phyloP scores from a whole-genome alignment of 1,140 invertebrate genomes.

The Nixonia krombeini region DNA sequence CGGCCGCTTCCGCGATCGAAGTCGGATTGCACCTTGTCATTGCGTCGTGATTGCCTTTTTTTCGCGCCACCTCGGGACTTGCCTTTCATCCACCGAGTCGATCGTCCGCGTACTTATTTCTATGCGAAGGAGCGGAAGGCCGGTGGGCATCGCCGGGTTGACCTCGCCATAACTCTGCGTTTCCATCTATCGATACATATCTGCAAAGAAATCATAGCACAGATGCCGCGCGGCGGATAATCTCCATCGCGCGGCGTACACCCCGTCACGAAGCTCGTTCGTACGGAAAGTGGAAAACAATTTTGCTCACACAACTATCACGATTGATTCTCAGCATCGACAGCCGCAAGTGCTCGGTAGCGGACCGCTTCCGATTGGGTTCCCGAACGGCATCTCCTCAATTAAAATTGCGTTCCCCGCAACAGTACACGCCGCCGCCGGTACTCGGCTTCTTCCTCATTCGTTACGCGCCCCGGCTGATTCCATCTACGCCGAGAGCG shows the following conservation, averaged over 20 bases:
- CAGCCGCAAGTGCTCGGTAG: constrained; percentile 32
- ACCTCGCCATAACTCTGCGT: constrained; percentile 49
- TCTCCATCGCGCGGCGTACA: constrained; percentile 54
- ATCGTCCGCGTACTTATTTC: constrained; percentile 16
- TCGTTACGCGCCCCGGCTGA: no score
- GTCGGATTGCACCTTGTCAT: constrained; percentile 22
- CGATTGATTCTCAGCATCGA: constrained; percentile 51
- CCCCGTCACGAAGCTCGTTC: constrained; percentile 55
- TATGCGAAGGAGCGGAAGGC: constrained; percentile 20
- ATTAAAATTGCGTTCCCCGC: constrained; percentile 42
- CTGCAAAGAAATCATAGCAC: constrained; percentile 53
- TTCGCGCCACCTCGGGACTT: constrained; percentile 2
- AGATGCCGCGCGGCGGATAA: constrained; percentile 52
- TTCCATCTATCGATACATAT: constrained; percentile 47
- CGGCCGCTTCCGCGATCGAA: constrained; percentile 15
- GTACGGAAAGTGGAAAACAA: constrained; percentile 51
- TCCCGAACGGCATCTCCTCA: constrained; percentile 7
- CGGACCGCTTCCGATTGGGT: constrained; percentile 4
- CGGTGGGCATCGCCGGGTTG: constrained; percentile 20
- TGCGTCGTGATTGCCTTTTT: constrained; percentile 13
- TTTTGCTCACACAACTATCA: constrained; percentile 41
- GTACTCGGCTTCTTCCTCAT: no score
- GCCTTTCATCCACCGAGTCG: constrained; percentile 14
- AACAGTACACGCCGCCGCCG: constrained; percentile 45
- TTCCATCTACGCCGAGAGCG: no score